Percentiles rank a stretch among this genome's conserved stretches.
Conservation (phyloP, 2,797 vertebrate genomes). For the Pteropus rufus region DNA sequence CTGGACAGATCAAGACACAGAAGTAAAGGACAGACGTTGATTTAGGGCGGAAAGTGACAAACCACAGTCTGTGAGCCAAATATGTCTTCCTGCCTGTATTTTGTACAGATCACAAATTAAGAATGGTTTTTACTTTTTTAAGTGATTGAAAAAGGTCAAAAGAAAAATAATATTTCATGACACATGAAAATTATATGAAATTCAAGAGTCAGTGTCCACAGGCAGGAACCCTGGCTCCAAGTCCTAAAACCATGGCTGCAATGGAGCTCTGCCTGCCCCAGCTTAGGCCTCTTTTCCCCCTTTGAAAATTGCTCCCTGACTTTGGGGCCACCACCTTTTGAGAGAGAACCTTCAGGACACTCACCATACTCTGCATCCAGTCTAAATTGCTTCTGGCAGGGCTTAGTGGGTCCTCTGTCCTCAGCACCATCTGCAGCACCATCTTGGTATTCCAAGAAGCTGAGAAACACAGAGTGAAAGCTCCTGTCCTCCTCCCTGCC, state of each 20-base stretch:
- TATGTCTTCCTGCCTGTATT: not conserved
- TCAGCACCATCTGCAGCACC: conserved; percentile 50
- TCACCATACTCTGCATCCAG: conserved; percentile 10
- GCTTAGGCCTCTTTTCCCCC: not conserved
- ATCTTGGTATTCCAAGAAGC: not conserved
- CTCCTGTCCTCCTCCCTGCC: not conserved
- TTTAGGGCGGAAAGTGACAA: not conserved
- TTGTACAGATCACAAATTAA: not conserved
- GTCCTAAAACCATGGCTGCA: not conserved
- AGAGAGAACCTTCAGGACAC: not conserved
- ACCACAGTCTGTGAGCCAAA: not conserved
- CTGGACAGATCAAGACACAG: not conserved
- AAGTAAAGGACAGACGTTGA: not conserved
- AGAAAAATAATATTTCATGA: not conserved
- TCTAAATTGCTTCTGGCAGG: not conserved
- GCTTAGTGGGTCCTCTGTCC: not conserved
- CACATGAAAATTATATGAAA: not conserved
- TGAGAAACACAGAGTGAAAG: not conserved
- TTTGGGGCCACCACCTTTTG: not conserved
- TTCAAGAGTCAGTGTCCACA: not conserved
- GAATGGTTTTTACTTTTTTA: not conserved
- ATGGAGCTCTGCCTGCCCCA: not conserved
- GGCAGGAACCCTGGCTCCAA: not conserved
- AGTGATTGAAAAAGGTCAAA: not conserved
- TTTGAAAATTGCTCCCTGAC: not conserved